Evolutionary conservation across 2,888 invertebrate genomes (phyloP).

Genomic region (Stenolophus ochropezus): DNA sequence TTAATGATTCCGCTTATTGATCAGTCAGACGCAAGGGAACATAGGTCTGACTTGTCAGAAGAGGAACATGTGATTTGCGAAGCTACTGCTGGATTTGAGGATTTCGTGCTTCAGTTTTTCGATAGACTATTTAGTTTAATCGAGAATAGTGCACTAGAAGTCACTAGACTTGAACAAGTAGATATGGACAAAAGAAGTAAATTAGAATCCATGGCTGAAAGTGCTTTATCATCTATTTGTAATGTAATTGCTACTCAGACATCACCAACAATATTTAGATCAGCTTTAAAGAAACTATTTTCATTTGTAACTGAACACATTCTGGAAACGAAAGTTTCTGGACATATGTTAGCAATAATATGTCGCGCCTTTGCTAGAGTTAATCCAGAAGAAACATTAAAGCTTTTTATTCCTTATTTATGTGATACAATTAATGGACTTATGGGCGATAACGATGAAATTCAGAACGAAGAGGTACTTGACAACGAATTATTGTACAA

Average conservation of each 20-base stretch:
- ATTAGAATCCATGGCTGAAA: slow-evolving; percentile 83
- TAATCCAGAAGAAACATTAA: slow-evolving; percentile 82
- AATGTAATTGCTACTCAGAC: slow-evolving; percentile 83
- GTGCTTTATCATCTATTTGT: slow-evolving; percentile 81
- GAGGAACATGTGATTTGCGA: slow-evolving; percentile 85
- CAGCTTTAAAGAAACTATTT: slow-evolving; percentile 85
- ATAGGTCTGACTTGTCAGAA: slow-evolving; percentile 83
- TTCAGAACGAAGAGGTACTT: slow-evolving; percentile 83
- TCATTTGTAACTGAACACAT: slow-evolving; percentile 83
- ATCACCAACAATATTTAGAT: slow-evolving; percentile 78
- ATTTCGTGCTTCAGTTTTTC: slow-evolving; percentile 90
- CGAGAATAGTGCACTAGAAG: slow-evolving; percentile 82
- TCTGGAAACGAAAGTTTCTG: slow-evolving; percentile 90
- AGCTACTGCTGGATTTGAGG: slow-evolving; percentile 90
- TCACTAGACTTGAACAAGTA: slow-evolving; percentile 79
- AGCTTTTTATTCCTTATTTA: slow-evolving; percentile 83
- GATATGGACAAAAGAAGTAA: slow-evolving; percentile 79
- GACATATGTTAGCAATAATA: slow-evolving; percentile 85
- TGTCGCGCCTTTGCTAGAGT: slow-evolving; percentile 80
- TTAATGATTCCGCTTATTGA: slow-evolving; percentile 90
- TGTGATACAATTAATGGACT: slow-evolving; percentile 79
- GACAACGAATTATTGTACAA: slow-evolving; percentile 88
- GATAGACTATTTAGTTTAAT: slow-evolving; percentile 85
- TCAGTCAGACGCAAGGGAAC: slow-evolving; percentile 84
- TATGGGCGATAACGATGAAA: slow-evolving; percentile 80